Evolutionary conservation across 2,797 vertebrate species (phyloP), one percentile per base, ranked within the genome.

Genomic region (Chelon auratus): DNA sequence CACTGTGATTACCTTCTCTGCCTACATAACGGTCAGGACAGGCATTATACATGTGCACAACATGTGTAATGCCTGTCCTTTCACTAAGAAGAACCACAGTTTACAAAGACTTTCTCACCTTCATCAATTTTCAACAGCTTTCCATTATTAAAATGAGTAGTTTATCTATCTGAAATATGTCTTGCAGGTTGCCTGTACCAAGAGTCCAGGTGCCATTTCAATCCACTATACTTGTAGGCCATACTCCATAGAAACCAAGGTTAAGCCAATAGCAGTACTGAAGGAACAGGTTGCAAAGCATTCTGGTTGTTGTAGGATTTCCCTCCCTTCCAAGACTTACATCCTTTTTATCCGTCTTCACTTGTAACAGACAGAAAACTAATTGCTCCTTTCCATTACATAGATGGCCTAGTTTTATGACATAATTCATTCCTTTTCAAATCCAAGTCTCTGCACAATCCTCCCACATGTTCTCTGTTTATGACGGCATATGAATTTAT

Each of bases 321-420:
- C 26, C 7, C n/a, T n/a, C n/a, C 0, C 2, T 53, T 53, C 42
- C 3, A 4, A 26, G 11, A 20, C 24, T 17, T 9, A 30, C 14
- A 53, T 14, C 8, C 36, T 14, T 40, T 17, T 55, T 9, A 10
- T 55, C 12, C 24, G 37, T 26, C 2, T n/a, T 42, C 37, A 18
- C 50, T 53, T 11, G 40, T 53, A 33, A 39, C 17, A 4, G n/a
- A 55, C 24, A 45, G n/a, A 47, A 45, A 55, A 30, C 0, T 3
- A 66, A 45, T 17, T 45, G 63, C 15, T 66, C 26, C 22, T 37
- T 56, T 66, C 52, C 43, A 8, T 30, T 66, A n/a, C n/a, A 47
- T 43, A 30, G 51, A 43, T 11, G 50, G 11, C 50, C 17, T 4
- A 22, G 52, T n/a, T 66, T 55, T 36, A 4, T 17, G 50, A 53